phyloP scores from a whole-genome alignment of 2,888 invertebrate species.

The Gymnoscelis rufifasciata region DNA sequence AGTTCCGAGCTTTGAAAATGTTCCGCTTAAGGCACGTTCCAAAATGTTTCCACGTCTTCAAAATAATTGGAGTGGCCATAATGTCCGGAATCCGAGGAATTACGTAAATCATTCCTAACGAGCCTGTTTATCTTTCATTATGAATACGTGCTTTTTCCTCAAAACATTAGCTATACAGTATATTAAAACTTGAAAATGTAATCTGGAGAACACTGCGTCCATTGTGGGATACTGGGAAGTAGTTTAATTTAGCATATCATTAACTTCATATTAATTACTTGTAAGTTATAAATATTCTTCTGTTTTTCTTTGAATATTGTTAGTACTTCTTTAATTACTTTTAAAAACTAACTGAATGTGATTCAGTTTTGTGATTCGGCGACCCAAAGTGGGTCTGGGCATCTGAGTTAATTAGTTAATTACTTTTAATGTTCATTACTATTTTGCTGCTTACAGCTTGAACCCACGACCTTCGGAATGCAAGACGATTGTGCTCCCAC shows the following conservation, averaged over 20 bases:
- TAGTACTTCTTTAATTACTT: too few species aligned
- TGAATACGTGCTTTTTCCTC: slow-evolving; percentile 20
- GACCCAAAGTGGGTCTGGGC: too few species aligned
- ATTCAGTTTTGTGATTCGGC: too few species aligned
- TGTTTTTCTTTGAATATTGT: too few species aligned
- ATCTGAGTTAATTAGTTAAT: too few species aligned
- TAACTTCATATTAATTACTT: background rate
- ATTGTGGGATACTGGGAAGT: too few species aligned
- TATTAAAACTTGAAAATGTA: slow-evolving; percentile 6
- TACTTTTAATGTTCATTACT: too few species aligned
- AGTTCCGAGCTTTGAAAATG: slow-evolving; percentile 3
- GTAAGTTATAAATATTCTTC: too few species aligned
- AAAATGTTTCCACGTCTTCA: slow-evolving; percentile 44
- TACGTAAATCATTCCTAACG: slow-evolving; percentile 39
- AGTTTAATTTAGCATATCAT: background rate
- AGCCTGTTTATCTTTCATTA: slow-evolving; percentile 35
- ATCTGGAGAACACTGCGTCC: background rate
- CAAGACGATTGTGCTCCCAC: too few species aligned
- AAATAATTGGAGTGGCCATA: slow-evolving; percentile 58
- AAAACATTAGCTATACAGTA: slow-evolving; percentile 2
- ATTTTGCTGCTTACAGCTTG: too few species aligned
- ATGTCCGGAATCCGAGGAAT: slow-evolving; percentile 44
- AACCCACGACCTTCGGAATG: too few species aligned
- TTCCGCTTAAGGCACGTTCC: slow-evolving; percentile 41
- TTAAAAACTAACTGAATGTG: too few species aligned